These are phyloP conservation scores for Drosophila pandora DNA, from an alignment of 1,140 invertebrate species.

Conservation along the genomic window DNA sequence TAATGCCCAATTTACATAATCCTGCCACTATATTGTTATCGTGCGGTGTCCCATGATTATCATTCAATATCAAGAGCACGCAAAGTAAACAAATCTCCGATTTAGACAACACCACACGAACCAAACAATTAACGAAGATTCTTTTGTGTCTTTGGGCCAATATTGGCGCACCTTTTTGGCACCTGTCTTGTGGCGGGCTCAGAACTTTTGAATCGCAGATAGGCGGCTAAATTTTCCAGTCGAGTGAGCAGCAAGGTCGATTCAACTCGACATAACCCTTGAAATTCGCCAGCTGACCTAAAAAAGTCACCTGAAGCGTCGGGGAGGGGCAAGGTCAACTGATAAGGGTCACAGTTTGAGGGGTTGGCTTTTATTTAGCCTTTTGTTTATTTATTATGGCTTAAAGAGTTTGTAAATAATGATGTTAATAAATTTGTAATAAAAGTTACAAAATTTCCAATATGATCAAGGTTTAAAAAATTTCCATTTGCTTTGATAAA, in stretches of 20 bases:
- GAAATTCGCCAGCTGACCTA: slow-evolving; percentile 36
- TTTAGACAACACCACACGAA: slow-evolving; percentile 18
- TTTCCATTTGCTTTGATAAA: too few relatives aligned
- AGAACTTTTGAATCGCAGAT: slow-evolving; percentile 28
- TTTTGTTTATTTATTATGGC: neutral
- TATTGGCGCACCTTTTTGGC: slow-evolving; percentile 54
- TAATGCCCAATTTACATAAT: slow-evolving; percentile 46
- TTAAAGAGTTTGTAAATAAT: neutral
- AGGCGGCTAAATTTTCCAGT: slow-evolving; percentile 52
- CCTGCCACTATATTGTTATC: slow-evolving; percentile 4
- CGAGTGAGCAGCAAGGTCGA: slow-evolving; percentile 51
- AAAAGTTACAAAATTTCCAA: too few relatives aligned
- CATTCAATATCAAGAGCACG: slow-evolving; percentile 67
- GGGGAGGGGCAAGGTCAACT: slow-evolving; percentile 7
- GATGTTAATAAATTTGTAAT: too few relatives aligned
- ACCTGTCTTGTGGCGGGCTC: neutral
- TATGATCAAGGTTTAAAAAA: too few relatives aligned
- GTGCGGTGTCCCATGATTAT: slow-evolving; percentile 63
- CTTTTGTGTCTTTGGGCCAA: slow-evolving; percentile 43
- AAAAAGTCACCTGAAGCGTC: slow-evolving; percentile 12
- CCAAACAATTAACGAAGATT: slow-evolving; percentile 58
- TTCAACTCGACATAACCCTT: slow-evolving; percentile 26
- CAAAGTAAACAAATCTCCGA: slow-evolving; percentile 41
- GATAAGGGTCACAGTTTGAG: slow-evolving; percentile 41
- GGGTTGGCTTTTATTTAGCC: neutral